Evolutionary conservation across 2,797 vertebrate genomes (phyloP), one percentile per base, ranked within the genome.

Genomic region (Melanotaenia pygmaea): DNA sequence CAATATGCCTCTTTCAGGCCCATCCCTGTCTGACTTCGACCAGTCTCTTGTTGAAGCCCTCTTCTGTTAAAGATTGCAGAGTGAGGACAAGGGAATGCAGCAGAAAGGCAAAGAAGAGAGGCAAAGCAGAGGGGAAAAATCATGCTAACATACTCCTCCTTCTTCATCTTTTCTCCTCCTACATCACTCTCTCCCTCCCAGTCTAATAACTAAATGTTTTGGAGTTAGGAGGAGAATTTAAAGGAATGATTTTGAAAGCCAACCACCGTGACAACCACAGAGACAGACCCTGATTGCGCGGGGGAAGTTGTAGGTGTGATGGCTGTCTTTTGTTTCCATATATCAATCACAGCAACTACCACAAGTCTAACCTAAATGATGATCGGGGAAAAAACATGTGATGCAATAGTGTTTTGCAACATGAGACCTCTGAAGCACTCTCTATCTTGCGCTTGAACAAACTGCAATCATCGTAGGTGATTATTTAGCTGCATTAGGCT

Each of bases 1-100:
- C 96, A 96, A 94, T 95, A 93, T 89, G 90, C 82, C 95, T 94
- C 91, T 93, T 95, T 94, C 93, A 96, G 92, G 93, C 90, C 93
- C 92, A 89, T 96, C 94, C 94, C 76, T 64, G 91, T 83, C 81
- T 92, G 90, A 85, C 83, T 88, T 86, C 61, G 80, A 88, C 82
- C 87, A 87, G 88, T 86, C 82, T 83, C 79, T 80, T 84, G 84
- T 92, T 93, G 88, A 94, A 95, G 87, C 83, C 86, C 63, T 86
- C 82, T 88, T 94, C 92, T 94, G 91, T 94, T 92, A 79, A 77
- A 89, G 77, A 74, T 90, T 78, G 88, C 66, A 77, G 86, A 82
- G 82, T 76, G 86, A 86, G 80, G 87, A 89, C 86, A 84, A 85
- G 89, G 87, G 84, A 88, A 92, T 86, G 85, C 59, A 79, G 64